Evolutionary conservation across 2,888 invertebrate species (phyloP).

Genomic region (Rapana venosa): DNA sequence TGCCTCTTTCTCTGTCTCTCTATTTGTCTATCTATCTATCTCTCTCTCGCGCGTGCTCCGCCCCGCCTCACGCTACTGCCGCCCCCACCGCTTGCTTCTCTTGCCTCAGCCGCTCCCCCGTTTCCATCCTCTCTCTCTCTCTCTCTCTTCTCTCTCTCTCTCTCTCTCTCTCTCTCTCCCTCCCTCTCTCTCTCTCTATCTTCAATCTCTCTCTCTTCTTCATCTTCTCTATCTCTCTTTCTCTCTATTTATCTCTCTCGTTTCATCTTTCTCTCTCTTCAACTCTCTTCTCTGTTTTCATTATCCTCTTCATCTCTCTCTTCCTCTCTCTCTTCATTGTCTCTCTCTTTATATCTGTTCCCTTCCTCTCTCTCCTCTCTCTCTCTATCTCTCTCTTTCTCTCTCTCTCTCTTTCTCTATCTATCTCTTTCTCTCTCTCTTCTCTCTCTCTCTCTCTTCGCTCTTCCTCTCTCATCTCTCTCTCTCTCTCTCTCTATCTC

Average conservation of each 20-base stretch:
- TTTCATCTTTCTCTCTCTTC: background rate
- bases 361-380: no score
- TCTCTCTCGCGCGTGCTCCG: no score
- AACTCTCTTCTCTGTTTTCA: background rate
- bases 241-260: background rate
- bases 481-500: background rate
- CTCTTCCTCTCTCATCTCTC: background rate
- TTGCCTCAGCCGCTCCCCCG: no score
- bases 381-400: no score
- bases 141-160: background rate
- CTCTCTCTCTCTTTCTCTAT: no score
- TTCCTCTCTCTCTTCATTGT: background rate
- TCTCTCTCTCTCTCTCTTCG: background rate
- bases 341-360: no score
- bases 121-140: background rate
- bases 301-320: background rate
- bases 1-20: no score
- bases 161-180: background rate
- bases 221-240: no score
- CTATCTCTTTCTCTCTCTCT: no score
- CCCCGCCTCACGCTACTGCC: no score
- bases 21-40: no score
- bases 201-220: background rate
- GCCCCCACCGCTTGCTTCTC: no score
- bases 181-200: background rate